Base-by-base conservation (phyloP, 1,140 invertebrate species). In the Pseudomyrmex flavicornis region DNA sequence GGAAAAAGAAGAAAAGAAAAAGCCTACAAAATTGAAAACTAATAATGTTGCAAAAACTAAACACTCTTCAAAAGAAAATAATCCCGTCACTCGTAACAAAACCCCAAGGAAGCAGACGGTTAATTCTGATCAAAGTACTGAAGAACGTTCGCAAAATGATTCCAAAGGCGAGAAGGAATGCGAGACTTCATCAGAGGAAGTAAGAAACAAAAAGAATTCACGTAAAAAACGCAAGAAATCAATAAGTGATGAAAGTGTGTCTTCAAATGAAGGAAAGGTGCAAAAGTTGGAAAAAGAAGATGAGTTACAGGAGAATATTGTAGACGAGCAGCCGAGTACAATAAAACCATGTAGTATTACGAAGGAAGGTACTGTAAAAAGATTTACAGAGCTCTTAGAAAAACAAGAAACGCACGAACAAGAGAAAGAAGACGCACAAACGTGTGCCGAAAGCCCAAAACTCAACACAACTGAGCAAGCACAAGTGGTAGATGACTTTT, bases 401-500 rank as follows among this genome's bases (percentile, higher is more conserved):
- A 87, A 91, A 22, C 61, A 87, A 26, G 58, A 76, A 7, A 9
- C 15, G 35, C 1, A 9, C 26, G 5, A 35, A 35, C 35, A 35
- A 35, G 35, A 35, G 35, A 35, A 35, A 35, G 5, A 35, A 72
- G 46, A 85, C 62, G 54, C n/a, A 8, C 74, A 61, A 54, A 84
- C 48, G 15, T 66, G 20, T n/a, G 62, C 2, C 0, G 56, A 85
- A 26, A 44, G 8, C 26, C 9, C 13, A 48, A 20, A 83, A 50
- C 9, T 48, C n/a, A 22, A 65, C 35, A 56, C 13, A 35, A 50
- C n/a, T 1, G 50, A 88, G 9, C 22, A 90, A 20, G 80, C 88
- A 82, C 90, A 91, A 63, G 77, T 89, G 70, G 72, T 76, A 0
- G 91, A 94, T 70, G 72, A 91, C 1, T 94, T 94, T 20, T 94